Evolutionary conservation across 2,797 vertebrate species (phyloP), one percentile per base, ranked within the genome.

Genomic region (Rhabdomys pumilio): DNA sequence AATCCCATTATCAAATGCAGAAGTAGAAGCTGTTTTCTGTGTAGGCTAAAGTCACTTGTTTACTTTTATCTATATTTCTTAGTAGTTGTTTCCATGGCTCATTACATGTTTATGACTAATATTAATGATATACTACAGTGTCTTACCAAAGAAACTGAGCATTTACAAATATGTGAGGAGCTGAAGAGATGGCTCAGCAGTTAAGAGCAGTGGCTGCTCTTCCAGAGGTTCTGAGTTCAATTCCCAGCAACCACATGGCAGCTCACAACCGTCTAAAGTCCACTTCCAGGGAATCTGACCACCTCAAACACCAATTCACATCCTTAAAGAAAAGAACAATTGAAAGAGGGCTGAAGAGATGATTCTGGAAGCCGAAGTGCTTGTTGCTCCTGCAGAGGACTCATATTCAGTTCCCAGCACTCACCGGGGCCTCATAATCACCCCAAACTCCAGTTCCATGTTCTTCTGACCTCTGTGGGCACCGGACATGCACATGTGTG

Each of bases 41-140:
- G 8, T 24, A 85, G 50, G 31, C 83, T 85, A 67, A 84, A 73
- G 69, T 79, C 83, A 75, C 12, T 88, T 86, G 14, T 72, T 89
- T 10, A 75, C n/a, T 15, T 90, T 57, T 4, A 26, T 94, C 89
- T 80, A 69, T 96, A 87, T 95, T 95, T 57, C 87, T 91, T 93
- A 89, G 69, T 91, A 91, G 81, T 53, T 91, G 9, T 44, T 47
- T 97, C 38, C 53, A 12, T 96, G 94, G 69, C 59, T 38, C 29
- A 13, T 61, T 53, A 96, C n/a, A 86, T 14, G 24, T 13, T 97
- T 96, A 84, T 69, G 47, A 47, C 77, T 97, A 73, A 86, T 95
- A 13, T 77, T 77, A 67, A 69, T 31, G 41, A 85, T n/a, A 88
- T 17, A 31, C 61, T 81, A 24, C 77, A 47, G 34, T 80, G 94